phyloP scores from a whole-genome alignment of 2,113 vertebrate species.

The Cebidichthys violaceus region DNA sequence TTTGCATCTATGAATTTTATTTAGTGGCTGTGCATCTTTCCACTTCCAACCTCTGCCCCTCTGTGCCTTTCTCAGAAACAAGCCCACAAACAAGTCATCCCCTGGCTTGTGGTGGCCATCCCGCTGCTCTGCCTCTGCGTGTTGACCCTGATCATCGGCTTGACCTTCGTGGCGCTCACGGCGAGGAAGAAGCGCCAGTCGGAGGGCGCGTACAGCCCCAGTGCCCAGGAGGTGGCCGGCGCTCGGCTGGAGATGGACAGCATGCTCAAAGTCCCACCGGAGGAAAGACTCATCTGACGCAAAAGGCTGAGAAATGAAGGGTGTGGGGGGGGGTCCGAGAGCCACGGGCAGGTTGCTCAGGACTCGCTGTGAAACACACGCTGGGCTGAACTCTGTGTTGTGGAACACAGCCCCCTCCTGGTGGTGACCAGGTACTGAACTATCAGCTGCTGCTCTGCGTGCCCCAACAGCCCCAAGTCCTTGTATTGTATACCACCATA shows the following conservation, averaged over 20 bases:
- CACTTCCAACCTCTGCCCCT: background rate
- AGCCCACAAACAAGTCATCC: conserved; percentile 77
- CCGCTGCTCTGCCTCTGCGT: conserved; percentile 90
- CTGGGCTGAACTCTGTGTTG: conserved; percentile 3
- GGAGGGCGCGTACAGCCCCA: conserved; percentile 95
- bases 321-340: background rate
- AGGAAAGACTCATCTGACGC: conserved; percentile 91
- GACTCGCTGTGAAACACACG: conserved; percentile 3
- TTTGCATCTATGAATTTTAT: background rate
- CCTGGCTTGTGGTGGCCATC: conserved; percentile 89
- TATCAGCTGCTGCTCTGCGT: conserved; percentile 2
- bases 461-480: background rate
- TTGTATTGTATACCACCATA: background rate
- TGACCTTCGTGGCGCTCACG: conserved; percentile 90
- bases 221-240: conserved; percentile 94
- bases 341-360: conserved; percentile 21
- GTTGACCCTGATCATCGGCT: conserved; percentile 85
- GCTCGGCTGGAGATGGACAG: conserved; percentile 97
- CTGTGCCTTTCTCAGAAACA: conserved; percentile 84
- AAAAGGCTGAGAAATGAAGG: background rate
- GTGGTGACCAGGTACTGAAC: conserved; percentile 21
- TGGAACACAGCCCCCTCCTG: conserved; percentile 28
- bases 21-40: too few relatives aligned
- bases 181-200: conserved; percentile 94
- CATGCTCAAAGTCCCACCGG: conserved; percentile 95